Evolutionary conservation across 2,113 vertebrate genomes (phyloP), one percentile per base, ranked within the genome.

Genomic region (Ctenomys sociabilis): DNA sequence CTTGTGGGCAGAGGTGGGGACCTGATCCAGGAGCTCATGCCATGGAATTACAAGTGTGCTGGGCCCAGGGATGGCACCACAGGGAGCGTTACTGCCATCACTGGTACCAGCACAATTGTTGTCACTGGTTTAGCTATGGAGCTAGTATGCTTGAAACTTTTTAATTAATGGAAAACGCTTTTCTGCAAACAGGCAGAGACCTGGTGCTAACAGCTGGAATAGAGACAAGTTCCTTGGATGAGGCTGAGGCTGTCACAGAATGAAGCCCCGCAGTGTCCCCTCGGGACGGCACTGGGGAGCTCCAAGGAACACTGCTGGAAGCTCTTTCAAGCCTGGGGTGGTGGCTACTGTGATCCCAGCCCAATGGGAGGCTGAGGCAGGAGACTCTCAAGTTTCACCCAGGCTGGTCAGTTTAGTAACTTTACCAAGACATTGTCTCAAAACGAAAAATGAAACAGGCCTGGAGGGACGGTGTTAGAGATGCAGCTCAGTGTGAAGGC

Each of bases 1-100:
- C 40, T 28, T 17, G 43, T 7, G 14, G 40, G 40, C 40, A 45
- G 37, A 45, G 13, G 40, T 75, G 73, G 43, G 73, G 26, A 45
- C 17, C 43, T 1, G n/a, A 49, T 14, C 5, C 2, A 13, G 6
- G 13, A 8, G 40, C 14, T 77, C 43, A 3, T 30, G 73, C 43
- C 26, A 7, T 8, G 73, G 7, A 26, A 43, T 45, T 3, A 0
- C 17, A 28, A 10, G 13, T 7, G 7, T 2, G 2, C 85, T 14
- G 0, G 63, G n/a, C 19, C 73, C 40, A 26, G 73, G 16, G 78
- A 2, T 0, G 28, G 35, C 35, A 1, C 0, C 0, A 0, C 1
- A 0, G 3, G 1, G 73, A 2, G 6, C 1, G 28, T 32, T 13
- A 21, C 49, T 2, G 0, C n/a, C 68, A 26, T 10, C 28, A 6